Conservation (phyloP, 2,888 invertebrate species). For the Prostheceraeus crozeri region DNA sequence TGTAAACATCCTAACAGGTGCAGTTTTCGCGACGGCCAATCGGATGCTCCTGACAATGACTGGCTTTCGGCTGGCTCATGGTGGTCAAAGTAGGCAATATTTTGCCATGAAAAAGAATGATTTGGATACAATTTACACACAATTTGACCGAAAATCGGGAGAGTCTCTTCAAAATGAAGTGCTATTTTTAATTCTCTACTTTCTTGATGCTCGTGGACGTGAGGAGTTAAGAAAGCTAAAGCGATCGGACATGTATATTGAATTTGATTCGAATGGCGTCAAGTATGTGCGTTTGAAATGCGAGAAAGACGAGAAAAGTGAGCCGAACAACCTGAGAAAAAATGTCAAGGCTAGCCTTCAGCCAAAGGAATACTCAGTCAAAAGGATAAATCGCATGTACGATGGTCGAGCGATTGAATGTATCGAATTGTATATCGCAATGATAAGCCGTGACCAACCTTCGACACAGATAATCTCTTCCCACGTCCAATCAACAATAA, state of each 20-base stretch:
- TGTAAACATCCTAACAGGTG: too few species aligned
- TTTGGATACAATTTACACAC: background rate
- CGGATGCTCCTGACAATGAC: too few species aligned
- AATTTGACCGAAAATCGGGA: background rate
- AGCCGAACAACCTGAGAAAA: conserved; percentile 16
- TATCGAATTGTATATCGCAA: conserved; percentile 19
- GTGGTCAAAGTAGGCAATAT: conserved; percentile 13
- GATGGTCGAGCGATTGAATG: conserved; percentile 11
- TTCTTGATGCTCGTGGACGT: conserved; percentile 16
- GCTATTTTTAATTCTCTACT: conserved; percentile 19
- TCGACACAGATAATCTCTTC: too few species aligned
- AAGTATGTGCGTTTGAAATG: conserved; percentile 5
- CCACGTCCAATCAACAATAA: conserved; percentile 1
- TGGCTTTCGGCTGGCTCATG: conserved; percentile 14
- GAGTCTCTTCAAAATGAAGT: conserved; percentile 15
- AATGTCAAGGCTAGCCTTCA: conserved; percentile 10
- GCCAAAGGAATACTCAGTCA: conserved; percentile 16
- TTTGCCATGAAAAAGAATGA: conserved; percentile 5
- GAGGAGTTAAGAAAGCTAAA: conserved; percentile 4
- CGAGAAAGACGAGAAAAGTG: background rate
- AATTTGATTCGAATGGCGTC: conserved; percentile 11
- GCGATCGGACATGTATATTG: conserved; percentile 3
- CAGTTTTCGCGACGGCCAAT: too few species aligned
- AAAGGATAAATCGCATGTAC: background rate
- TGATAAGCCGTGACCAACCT: background rate